phyloP scores from a whole-genome alignment of 2,888 invertebrate species.

The Reticulitermes lucifugus region DNA sequence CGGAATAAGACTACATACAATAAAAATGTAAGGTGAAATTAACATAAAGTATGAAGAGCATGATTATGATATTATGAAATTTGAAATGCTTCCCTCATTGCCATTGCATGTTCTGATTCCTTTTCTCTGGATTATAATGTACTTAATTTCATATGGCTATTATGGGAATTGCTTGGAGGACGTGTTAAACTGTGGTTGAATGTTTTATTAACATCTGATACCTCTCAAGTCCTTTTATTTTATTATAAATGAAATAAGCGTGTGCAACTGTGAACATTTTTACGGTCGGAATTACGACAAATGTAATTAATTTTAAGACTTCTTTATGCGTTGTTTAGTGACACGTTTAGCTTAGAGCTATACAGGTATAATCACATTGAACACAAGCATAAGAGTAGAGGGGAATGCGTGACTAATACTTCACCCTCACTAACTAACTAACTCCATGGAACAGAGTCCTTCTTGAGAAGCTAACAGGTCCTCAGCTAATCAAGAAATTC shows the following conservation, averaged over 20 bases:
- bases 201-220: neutral
- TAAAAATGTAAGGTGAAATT: too few relatives aligned
- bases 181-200: neutral
- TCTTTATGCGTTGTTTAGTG: neutral
- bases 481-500: too few relatives aligned
- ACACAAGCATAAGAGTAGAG: neutral
- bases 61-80: too few relatives aligned
- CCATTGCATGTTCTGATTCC: too few relatives aligned
- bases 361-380: neutral
- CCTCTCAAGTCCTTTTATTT: neutral
- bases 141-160: neutral
- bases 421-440: too few relatives aligned
- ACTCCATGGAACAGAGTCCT: too few relatives aligned
- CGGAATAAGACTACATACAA: too few relatives aligned
- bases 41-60: too few relatives aligned
- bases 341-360: neutral
- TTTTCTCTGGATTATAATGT: neutral
- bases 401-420: neutral
- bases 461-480: too few relatives aligned
- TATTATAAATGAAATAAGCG: neutral
- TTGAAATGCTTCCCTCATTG: too few relatives aligned
- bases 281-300: neutral
- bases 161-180: neutral
- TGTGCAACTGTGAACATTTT: neutral
- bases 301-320: neutral